A percentile compares a stretch with the other conserved stretches of the same genome.
Conservation (phyloP, 2,888 invertebrate genomes). For the Caenorhabditis auriculariae region DNA sequence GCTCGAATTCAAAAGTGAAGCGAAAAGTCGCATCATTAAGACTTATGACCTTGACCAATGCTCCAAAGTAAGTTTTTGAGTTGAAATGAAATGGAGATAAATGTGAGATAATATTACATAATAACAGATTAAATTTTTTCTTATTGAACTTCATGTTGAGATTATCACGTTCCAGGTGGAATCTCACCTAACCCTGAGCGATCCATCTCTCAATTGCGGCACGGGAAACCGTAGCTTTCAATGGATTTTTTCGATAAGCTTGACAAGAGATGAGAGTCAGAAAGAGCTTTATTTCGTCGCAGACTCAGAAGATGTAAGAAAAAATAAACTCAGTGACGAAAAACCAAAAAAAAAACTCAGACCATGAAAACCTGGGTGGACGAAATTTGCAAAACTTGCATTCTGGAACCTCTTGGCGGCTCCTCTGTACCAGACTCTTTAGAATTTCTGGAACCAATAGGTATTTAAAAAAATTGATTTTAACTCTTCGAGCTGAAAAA, state of each 20-base stretch:
- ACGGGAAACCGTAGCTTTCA: conserved; percentile 4
- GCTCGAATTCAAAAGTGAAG: no score
- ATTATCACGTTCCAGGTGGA: conserved; percentile 4
- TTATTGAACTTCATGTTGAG: background rate
- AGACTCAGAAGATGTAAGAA: conserved; percentile 5
- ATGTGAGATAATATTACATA: conserved; percentile 1
- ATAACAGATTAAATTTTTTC: background rate
- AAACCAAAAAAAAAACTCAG: background rate
- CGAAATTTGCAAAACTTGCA: conserved; percentile 20
- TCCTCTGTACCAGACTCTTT: no score
- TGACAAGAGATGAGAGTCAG: conserved; percentile 5
- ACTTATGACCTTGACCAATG: no score
- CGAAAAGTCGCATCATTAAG: no score
- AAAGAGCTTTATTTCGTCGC: conserved; percentile 23
- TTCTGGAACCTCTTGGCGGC: background rate
- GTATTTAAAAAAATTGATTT: no score
- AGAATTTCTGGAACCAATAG: no score
- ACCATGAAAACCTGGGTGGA: conserved; percentile 22
- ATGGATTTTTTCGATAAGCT: conserved; percentile 19
- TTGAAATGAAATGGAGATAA: no score
- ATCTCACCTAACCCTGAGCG: conserved; percentile 14
- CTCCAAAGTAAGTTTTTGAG: no score
- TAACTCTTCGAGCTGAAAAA: no score
- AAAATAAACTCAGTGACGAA: background rate
- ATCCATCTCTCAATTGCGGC: conserved; percentile 9